Base-by-base conservation (phyloP, 2,888 invertebrate species). In the Pollenia amentaria region DNA sequence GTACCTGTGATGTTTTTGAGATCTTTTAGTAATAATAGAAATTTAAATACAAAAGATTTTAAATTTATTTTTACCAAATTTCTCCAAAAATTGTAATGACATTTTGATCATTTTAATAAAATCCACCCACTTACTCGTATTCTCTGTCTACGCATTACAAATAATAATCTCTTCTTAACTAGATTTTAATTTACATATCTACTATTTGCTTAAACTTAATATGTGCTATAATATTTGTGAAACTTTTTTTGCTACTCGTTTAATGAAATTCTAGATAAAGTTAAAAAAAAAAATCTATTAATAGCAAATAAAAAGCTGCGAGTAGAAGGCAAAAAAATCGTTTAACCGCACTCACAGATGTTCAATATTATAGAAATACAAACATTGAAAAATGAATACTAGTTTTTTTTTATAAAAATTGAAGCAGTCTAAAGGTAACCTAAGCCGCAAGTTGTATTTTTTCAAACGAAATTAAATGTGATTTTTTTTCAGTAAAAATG, bases 281-380 rank as follows among this genome's bases (percentile, higher is more conserved):
- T 80, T 72, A 51, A 18, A 67, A 55, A 57, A 60, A 18, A 48
- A 79, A 70, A 70, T 62, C 42, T 70, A 60, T 70, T 79, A 29
- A 53, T 69, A 60, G 60, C 48, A 51, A 29, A 29, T n/a, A 51
- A 40, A 60, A 78, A 53, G 38, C 16, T 21, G 48, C 42, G 51
- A 21, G 40, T 12, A 38, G 51, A 78, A 12, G 18, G 40, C 48
- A 57, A 78, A 44, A 51, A 64, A 62, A 21, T 8, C 4, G 53
- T 53, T 38, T 38, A 77, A 70, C 69, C 70, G 70, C 79, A 79
- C 12, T 79, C 38, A 79, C 42, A 62, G 70, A 70, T 62, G 42
- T 42, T 70, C 42, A 21, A 16, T 44, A 44, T 29, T 40, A 21
- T 44, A 70, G 48, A 70, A 64, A 64, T 44, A 38, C 12, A 42